Base-by-base conservation (phyloP, 2,888 invertebrate species). In the Mythimna impura region DNA sequence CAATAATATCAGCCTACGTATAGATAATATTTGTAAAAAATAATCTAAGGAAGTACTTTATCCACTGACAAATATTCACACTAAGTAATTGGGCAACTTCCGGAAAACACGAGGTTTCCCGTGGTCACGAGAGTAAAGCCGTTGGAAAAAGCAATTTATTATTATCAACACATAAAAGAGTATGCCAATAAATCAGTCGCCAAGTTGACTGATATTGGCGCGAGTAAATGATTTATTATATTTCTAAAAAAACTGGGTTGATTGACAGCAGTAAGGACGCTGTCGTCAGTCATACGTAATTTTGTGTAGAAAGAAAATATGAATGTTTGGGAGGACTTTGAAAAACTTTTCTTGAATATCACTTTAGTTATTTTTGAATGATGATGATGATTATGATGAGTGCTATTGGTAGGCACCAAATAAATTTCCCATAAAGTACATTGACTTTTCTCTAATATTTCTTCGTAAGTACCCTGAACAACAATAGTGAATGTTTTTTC, bases 121-220 rank as follows among this genome's bases (percentile, higher is more conserved):
- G 10, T 10, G 7, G 12, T 22, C 7, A 14, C 8, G 14, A 3
- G 0, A 40, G 6, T 1, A 61, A 36, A 12, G 22, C 5, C 3
- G 14, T 2, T 20, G 40, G 40, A 40, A 14, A 40, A 60, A 40
- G 22, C n/a, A 7, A 22, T 14, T 63, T 71, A 71, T 71, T 30
- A 57, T 73, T 58, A 55, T 58, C 9, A 78, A 43, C 30, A 47
- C 17, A 22, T 43, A 62, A 20, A 65, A 25, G 58, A 43, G 25
- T 52, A 25, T 14, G 47, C 10, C 20, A 14, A 78, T 82, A 78
- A 78, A 73, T 82, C 68, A 63, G 34, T 66, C 62, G 52, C 17
- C 3, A 8, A n/a, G 40, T 77, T 61, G 61, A 61, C 60, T 63
- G 36, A 43, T 55, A 63, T 66, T 30, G 34, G 17, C 17, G n/a